Conservation (phyloP, 2,113 vertebrate species). For the Cyphomyrus plagiostoma region DNA sequence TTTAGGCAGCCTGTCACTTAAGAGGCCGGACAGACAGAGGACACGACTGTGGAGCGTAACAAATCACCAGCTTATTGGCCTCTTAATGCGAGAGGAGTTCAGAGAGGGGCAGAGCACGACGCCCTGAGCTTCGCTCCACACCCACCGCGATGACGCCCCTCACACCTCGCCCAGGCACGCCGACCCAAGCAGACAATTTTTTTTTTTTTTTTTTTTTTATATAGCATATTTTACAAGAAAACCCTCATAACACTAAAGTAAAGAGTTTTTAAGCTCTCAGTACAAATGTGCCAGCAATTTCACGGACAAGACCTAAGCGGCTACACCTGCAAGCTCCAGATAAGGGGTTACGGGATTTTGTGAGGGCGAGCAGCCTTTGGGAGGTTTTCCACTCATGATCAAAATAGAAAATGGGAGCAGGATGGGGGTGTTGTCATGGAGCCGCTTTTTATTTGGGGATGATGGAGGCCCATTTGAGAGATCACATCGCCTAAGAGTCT, state of each 20-base stretch:
- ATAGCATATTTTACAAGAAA: slow-evolving; percentile 8
- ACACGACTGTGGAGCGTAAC: slow-evolving; percentile 45
- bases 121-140: not conserved
- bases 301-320: slow-evolving; percentile 7
- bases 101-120: slow-evolving; percentile 19
- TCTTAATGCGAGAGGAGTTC: slow-evolving; percentile 32
- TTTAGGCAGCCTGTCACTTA: slow-evolving; percentile 46
- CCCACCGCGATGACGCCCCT: too few species aligned
- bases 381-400: not conserved
- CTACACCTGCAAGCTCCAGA: not conserved
- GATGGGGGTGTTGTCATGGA: not conserved
- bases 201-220: not conserved
- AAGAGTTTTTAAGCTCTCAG: not conserved
- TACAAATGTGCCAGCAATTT: not conserved
- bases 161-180: not conserved
- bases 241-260: not conserved
- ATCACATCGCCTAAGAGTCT: not conserved
- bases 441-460: not conserved
- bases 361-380: not conserved
- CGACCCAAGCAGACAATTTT: too few species aligned
- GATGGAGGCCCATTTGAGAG: not conserved
- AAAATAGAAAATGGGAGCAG: not conserved
- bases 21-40: slow-evolving; percentile 46
- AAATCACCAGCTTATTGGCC: slow-evolving; percentile 47
- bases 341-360: not conserved